A percentile compares a stretch with the other conserved stretches of the same genome.
phyloP scores from a whole-genome alignment of 2,113 vertebrate genomes.

The Anguilla rostrata region DNA sequence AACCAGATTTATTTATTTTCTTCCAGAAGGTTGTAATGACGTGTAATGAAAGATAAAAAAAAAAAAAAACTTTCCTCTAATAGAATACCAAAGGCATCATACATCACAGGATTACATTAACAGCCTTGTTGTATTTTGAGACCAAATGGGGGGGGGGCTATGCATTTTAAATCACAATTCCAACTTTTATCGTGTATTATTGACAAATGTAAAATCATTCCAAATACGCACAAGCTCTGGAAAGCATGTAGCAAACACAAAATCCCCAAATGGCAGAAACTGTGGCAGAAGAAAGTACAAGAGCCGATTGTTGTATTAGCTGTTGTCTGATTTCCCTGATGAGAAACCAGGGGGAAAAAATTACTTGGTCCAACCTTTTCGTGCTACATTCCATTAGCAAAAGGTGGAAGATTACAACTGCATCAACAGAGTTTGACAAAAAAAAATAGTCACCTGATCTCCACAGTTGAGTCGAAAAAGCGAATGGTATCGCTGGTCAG shows the following conservation, averaged over 20 bases:
- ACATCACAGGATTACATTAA: neutral
- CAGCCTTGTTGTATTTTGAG: neutral
- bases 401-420: neutral
- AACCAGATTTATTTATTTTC: neutral
- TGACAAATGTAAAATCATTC: neutral
- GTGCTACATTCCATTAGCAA: neutral
- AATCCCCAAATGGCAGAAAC: no score
- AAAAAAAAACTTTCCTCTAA: neutral
- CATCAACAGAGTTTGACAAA: neutral
- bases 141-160: neutral
- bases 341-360: neutral
- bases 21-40: conserved; percentile 16
- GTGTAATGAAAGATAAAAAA: conserved; percentile 53
- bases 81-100: neutral
- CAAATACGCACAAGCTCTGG: no score
- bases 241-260: no score
- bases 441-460: conserved; percentile 77
- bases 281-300: neutral
- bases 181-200: neutral
- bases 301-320: neutral
- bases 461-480: conserved; percentile 84
- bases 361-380: neutral
- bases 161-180: neutral
- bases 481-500: conserved; percentile 79
- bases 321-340: conserved; percentile 2